These are phyloP conservation scores for Capitulum mitella DNA, from an alignment of 2,888 invertebrate species.

Conservation along the genomic window DNA sequence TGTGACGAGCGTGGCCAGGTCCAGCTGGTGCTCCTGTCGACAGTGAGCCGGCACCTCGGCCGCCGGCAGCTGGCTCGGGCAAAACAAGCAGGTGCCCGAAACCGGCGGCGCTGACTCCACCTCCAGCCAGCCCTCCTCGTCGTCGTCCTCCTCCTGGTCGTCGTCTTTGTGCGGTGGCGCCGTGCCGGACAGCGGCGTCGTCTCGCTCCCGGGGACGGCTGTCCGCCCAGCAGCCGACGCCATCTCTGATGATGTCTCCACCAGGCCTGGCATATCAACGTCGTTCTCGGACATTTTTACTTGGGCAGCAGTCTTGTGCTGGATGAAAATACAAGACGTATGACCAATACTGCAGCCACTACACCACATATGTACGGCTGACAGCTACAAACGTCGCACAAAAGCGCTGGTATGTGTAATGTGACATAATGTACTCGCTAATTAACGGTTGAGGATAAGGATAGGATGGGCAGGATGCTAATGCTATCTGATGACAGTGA, in stretches of 20 bases:
- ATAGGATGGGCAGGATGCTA: no score
- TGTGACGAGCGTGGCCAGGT: conserved; percentile 28
- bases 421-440: no score
- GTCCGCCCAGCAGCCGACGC: background rate
- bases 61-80: conserved; percentile 13
- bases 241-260: background rate
- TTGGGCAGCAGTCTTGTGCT: background rate
- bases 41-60: conserved; percentile 28
- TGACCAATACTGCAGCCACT: no score
- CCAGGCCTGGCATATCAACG: background rate
- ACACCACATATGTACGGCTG: no score
- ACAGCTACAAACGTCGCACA: no score
- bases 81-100: conserved; percentile 29
- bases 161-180: background rate
- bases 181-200: background rate
- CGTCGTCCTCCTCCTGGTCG: conserved; percentile 28
- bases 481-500: no score
- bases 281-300: background rate
- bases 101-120: conserved; percentile 21
- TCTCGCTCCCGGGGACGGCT: no score
- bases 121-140: conserved; percentile 29
- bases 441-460: no score
- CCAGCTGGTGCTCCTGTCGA: conserved; percentile 30
- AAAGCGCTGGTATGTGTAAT: no score
- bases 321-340: no score